Evolutionary conservation across 2,113 vertebrate species (phyloP).

Genomic region (Pachypanchax playfairii): DNA sequence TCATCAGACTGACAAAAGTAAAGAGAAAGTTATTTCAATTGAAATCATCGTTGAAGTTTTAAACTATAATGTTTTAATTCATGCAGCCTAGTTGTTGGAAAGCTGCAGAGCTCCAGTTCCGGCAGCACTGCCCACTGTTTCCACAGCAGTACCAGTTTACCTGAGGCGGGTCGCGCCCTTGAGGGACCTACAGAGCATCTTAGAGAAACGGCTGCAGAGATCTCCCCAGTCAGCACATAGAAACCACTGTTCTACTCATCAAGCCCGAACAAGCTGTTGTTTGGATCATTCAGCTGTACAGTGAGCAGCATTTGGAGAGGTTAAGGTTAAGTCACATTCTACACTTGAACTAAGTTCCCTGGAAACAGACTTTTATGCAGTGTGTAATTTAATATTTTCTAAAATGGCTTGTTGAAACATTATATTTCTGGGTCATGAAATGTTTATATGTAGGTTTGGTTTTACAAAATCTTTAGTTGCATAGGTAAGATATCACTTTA

Average conservation of each 20-base stretch:
- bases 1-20: too few relatives aligned
- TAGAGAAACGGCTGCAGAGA: conserved; percentile 29
- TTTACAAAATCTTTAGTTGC: too few relatives aligned
- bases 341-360: too few relatives aligned
- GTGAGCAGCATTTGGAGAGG: conserved; percentile 24
- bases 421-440: too few relatives aligned
- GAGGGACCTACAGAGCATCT: conserved; percentile 23
- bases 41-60: too few relatives aligned
- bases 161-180: conserved; percentile 27
- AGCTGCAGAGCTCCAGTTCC: conserved; percentile 10
- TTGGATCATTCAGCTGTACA: conserved; percentile 33
- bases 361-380: too few relatives aligned
- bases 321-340: conserved; percentile 28
- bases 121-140: conserved; percentile 1
- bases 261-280: conserved; percentile 49
- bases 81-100: neutral
- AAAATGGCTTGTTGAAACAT: too few relatives aligned
- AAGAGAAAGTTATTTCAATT: neutral
- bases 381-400: too few relatives aligned
- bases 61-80: too few relatives aligned
- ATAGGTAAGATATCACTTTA: too few relatives aligned
- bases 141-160: conserved; percentile 23
- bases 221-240: conserved; percentile 38
- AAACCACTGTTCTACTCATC: conserved; percentile 24
- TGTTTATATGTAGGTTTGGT: too few relatives aligned